Conservation (phyloP, 2,113 vertebrate genomes). For the Chionomys nivalis region DNA sequence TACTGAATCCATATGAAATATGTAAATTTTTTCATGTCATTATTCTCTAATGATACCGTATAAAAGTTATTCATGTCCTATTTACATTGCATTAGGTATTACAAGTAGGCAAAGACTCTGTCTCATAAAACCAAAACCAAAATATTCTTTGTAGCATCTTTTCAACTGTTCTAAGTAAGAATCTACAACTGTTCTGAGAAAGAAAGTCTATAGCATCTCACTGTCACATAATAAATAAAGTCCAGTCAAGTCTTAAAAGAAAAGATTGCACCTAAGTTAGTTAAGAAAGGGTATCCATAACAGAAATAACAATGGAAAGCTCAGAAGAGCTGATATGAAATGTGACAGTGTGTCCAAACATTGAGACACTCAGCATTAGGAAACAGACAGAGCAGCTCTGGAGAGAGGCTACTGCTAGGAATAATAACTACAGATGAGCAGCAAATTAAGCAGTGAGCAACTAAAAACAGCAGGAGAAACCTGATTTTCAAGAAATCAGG, state of each 20-base stretch:
- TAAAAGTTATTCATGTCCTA: neutral
- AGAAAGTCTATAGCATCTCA: neutral
- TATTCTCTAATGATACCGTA: neutral
- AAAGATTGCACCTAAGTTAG: neutral
- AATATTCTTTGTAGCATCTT: neutral
- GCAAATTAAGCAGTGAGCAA: neutral
- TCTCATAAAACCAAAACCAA: neutral
- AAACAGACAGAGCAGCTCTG: neutral
- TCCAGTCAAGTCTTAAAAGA: conserved; percentile 22
- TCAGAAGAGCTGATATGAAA: neutral
- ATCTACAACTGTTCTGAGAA: conserved; percentile 7
- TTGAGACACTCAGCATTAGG: neutral
- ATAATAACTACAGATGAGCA: neutral
- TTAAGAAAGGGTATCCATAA: neutral
- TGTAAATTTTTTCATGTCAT: neutral
- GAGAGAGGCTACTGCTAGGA: neutral
- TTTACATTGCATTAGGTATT: neutral
- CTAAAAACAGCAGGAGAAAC: neutral
- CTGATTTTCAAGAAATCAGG: conserved; percentile 32
- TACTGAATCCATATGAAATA: neutral
- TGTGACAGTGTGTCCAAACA: neutral
- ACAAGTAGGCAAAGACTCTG: neutral
- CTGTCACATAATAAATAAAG: neutral
- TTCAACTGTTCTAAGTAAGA: conserved; percentile 22
- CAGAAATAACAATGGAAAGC: neutral